These are phyloP conservation scores for Tetrao urogallus DNA, from an alignment of 2,113 vertebrate genomes.

Conservation along the genomic window DNA sequence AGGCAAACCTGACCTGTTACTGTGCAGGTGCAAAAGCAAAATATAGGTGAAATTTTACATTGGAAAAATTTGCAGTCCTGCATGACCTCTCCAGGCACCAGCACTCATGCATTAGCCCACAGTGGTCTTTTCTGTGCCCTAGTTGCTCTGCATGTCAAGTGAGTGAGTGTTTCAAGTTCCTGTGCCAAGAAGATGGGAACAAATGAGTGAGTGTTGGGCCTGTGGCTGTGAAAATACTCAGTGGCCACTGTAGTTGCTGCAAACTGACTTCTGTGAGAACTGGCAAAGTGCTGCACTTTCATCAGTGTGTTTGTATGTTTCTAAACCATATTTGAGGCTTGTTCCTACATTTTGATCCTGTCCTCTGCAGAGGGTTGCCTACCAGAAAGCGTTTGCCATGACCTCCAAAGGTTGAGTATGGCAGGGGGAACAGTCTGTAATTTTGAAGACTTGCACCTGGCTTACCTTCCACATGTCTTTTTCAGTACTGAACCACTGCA, in stretches of 20 bases:
- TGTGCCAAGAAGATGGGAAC: background rate
- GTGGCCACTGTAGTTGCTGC: background rate
- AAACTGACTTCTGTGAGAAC: background rate
- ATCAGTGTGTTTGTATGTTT: background rate
- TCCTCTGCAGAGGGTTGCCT: background rate
- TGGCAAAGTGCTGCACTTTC: background rate
- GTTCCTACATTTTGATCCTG: background rate
- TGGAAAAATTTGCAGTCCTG: background rate
- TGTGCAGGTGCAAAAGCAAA: background rate
- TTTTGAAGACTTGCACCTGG: background rate
- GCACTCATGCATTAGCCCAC: background rate
- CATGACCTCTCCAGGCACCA: background rate
- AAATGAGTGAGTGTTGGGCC: accelerated
- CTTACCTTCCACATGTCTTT: background rate
- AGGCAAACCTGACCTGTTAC: background rate
- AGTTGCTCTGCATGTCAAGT: background rate
- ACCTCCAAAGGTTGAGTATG: background rate
- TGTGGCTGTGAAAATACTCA: background rate
- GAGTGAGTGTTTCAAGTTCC: background rate
- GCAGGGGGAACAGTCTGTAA: accelerated
- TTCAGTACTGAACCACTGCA: accelerated
- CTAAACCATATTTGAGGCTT: background rate
- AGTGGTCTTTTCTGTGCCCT: background rate
- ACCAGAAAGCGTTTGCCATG: background rate
- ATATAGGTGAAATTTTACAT: background rate